Evolutionary conservation across 2,797 vertebrate genomes (phyloP).

Genomic region (Enteromius thamalakanensis): DNA sequence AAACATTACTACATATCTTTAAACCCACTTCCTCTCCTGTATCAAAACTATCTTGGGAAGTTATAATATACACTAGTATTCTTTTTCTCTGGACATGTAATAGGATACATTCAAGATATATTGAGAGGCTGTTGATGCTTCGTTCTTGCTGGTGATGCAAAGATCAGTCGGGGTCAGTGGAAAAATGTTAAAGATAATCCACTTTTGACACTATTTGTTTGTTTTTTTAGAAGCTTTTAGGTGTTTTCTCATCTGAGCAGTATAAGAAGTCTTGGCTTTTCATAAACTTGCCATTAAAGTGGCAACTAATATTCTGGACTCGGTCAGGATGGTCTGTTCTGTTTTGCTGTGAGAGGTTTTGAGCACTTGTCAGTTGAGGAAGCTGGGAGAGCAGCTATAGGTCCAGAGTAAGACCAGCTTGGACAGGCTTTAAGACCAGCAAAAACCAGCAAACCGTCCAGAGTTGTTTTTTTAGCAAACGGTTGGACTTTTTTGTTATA

Average conservation of each 20-base stretch:
- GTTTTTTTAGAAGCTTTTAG: background rate
- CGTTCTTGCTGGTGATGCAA: background rate
- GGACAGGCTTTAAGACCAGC: background rate
- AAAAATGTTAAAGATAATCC: background rate
- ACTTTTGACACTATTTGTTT: background rate
- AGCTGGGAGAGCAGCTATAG: background rate
- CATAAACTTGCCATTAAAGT: background rate
- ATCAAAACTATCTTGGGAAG: background rate
- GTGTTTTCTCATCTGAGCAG: background rate
- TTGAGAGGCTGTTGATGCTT: background rate
- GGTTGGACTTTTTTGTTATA: background rate
- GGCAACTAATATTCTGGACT: too few species aligned
- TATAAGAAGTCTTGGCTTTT: background rate
- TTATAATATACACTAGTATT: background rate
- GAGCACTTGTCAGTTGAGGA: background rate
- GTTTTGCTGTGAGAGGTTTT: background rate
- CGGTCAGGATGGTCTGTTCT: background rate
- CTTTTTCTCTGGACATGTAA: background rate
- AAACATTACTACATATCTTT: background rate
- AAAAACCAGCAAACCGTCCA: background rate
- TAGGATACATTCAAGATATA: background rate
- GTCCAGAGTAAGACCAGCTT: background rate
- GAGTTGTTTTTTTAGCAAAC: background rate
- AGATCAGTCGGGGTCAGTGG: background rate
- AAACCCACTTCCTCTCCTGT: background rate